These are phyloP conservation scores for Lucilia cuprina DNA, from an alignment of 1,140 invertebrate species.

Conservation along the genomic window DNA sequence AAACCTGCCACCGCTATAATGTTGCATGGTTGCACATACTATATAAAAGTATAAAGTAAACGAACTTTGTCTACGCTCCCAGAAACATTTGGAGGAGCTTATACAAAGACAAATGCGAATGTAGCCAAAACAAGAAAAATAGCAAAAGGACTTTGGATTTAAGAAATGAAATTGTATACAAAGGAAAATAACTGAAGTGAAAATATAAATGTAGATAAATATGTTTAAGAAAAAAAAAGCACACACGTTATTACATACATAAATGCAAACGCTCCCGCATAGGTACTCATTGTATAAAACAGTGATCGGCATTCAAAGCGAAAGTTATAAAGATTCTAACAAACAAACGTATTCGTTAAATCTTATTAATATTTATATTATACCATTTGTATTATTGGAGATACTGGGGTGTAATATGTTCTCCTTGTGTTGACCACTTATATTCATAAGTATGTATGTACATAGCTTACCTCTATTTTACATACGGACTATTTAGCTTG, in stretches of 20 bases:
- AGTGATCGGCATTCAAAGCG: no score
- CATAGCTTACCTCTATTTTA: background rate
- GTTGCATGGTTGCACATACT: background rate
- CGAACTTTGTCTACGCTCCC: background rate
- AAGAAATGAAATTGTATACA: background rate
- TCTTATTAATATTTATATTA: no score
- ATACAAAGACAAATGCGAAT: background rate
- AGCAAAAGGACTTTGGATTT: slow-evolving; percentile 8
- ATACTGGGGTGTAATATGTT: no score
- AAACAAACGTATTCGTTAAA: no score
- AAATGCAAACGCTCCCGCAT: no score
- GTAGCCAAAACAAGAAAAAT: background rate
- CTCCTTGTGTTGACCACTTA: background rate
- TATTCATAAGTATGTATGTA: background rate
- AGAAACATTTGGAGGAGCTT: background rate
- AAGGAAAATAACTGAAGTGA: background rate
- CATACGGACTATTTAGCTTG: background rate
- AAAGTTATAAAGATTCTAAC: no score
- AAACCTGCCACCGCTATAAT: background rate
- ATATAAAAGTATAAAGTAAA: background rate
- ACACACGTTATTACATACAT: no score
- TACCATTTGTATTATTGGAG: no score
- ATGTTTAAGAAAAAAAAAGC: no score
- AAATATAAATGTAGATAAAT: no score
- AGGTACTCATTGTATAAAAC: no score